A percentile compares a stretch with the other conserved stretches of the same genome.
Conservation (phyloP, 2,888 invertebrate genomes). For the Apodemia mormo region DNA sequence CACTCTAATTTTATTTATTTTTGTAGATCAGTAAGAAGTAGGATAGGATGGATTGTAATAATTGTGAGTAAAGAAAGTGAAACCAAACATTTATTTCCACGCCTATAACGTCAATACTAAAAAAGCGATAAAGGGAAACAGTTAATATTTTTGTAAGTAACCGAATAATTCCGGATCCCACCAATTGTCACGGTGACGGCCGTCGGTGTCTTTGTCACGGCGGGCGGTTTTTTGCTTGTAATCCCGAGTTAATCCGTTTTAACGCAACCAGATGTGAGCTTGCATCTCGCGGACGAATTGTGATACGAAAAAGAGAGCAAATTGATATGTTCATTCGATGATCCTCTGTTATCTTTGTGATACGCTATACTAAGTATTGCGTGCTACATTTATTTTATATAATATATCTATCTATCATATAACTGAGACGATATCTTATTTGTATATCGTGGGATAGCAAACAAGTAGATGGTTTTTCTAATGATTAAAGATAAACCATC, state of each 20-base stretch:
- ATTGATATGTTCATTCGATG: constrained; percentile 4
- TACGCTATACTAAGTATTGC: too few relatives aligned
- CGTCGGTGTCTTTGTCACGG: constrained; percentile 73
- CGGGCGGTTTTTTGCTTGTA: constrained; percentile 66
- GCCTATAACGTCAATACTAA: too few relatives aligned
- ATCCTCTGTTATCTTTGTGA: background rate
- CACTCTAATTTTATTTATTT: too few relatives aligned
- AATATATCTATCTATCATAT: too few relatives aligned
- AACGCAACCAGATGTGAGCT: constrained; percentile 76
- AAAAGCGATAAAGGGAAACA: constrained; percentile 48
- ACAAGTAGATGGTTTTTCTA: constrained; percentile 34
- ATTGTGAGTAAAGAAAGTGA: too few relatives aligned
- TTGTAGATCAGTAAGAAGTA: too few relatives aligned
- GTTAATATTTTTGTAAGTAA: constrained; percentile 57
- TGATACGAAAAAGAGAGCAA: constrained; percentile 26
- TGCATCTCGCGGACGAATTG: constrained; percentile 27
- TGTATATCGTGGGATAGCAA: too few relatives aligned
- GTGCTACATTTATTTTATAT: too few relatives aligned
- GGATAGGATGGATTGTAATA: too few relatives aligned
- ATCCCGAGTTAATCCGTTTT: constrained; percentile 79
- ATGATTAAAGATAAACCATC: too few relatives aligned
- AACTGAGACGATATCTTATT: too few relatives aligned
- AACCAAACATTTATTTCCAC: too few relatives aligned
- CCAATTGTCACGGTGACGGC: constrained; percentile 75
- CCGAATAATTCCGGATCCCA: constrained; percentile 68